These are phyloP conservation scores for Drosophila paranaensis DNA, from an alignment of 2,888 invertebrate genomes.

Conservation along the genomic window DNA sequence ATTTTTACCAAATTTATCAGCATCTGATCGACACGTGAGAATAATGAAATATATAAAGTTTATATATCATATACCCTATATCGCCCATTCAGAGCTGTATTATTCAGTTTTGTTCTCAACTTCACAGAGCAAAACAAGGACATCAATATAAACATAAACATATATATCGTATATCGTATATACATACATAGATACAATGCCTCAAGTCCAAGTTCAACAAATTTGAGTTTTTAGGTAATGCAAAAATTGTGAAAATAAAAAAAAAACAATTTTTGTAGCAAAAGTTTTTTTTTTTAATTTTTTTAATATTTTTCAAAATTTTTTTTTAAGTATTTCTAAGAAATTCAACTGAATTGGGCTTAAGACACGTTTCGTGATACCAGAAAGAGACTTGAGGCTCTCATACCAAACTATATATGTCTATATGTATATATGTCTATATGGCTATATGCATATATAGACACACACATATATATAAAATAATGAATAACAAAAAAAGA, in stretches of 20 bases:
- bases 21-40: conserved; percentile 5
- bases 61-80: neutral
- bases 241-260: too few relatives aligned
- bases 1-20: conserved; percentile 8
- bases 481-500: neutral
- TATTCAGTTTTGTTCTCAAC: neutral
- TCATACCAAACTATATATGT: conserved; percentile 14
- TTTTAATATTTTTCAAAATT: too few relatives aligned
- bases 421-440: neutral
- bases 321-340: too few relatives aligned
- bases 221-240: too few relatives aligned
- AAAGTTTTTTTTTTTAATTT: too few relatives aligned
- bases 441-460: neutral
- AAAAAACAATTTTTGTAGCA: too few relatives aligned
- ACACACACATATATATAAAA: conserved; percentile 5
- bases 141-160: neutral
- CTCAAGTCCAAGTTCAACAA: neutral
- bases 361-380: neutral
- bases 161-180: neutral
- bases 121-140: neutral
- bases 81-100: conserved; percentile 4
- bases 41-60: neutral
- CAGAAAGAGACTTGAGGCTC: neutral
- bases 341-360: neutral
- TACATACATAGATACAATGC: neutral